Evolutionary conservation across 2,797 vertebrate species (phyloP).

Genomic region (Eulemur mongoz): DNA sequence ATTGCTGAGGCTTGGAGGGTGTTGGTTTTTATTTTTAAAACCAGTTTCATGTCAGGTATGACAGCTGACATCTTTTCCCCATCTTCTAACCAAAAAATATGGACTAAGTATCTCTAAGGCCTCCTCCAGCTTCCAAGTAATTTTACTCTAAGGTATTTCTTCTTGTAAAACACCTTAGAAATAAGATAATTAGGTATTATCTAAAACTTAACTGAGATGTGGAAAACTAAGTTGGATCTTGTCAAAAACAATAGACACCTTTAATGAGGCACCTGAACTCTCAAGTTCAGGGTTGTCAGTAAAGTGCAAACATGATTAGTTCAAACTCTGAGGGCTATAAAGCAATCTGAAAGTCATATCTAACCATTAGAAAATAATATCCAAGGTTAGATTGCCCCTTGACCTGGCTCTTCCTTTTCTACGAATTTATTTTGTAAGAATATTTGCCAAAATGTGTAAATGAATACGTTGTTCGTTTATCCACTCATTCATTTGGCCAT

Average conservation of each 20-base stretch:
- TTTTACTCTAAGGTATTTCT: not conserved
- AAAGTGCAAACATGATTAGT: not conserved
- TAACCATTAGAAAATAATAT: not conserved
- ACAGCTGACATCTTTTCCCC: not conserved
- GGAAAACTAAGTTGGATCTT: not conserved
- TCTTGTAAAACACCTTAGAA: slow-evolving; percentile 30
- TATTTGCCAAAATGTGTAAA: not conserved
- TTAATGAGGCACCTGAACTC: not conserved
- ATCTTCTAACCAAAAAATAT: not conserved
- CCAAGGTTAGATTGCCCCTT: not conserved
- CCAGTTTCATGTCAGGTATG: not conserved
- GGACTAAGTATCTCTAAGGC: not conserved
- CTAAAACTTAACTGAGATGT: not conserved
- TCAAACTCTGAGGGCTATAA: not conserved
- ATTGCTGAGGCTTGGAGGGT: not conserved
- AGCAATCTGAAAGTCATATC: not conserved
- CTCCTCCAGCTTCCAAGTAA: not conserved
- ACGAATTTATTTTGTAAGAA: slow-evolving; percentile 1
- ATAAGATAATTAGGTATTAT: not conserved
- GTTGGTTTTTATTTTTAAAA: not conserved
- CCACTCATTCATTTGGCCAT: not conserved
- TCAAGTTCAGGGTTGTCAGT: not conserved
- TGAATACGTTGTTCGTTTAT: not conserved
- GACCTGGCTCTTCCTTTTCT: not conserved
- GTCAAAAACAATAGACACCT: not conserved